Evolutionary conservation across 2,797 vertebrate species (phyloP), one percentile per base, ranked within the genome.

Genomic region (Brotula barbata): DNA sequence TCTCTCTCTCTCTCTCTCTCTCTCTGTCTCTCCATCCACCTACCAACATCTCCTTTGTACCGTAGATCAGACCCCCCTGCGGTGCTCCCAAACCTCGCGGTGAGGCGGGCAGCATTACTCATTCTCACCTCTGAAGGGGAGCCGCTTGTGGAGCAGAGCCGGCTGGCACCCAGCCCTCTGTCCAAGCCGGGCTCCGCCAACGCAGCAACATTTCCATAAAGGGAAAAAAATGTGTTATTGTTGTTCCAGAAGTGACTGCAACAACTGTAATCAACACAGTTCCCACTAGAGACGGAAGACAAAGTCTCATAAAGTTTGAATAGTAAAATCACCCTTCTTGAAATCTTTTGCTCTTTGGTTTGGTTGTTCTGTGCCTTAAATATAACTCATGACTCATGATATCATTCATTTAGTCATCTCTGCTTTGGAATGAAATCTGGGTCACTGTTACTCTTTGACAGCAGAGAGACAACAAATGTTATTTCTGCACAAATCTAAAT

Each of bases 41-140:
- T 51, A 36, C 64, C 34, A 71, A 39, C 73, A 58, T 85, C 77
- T 80, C 73, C 72, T 63, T 56, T 68, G 61, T 65, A n/a, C n/a
- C n/a, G n/a, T n/a, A n/a, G n/a, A n/a, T n/a, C n/a, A 10, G 52
- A 43, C 21, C 58, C 61, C 43, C 63, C 58, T 40, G 22, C 23
- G 49, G 71, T 15, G 68, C 54, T 47, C 72, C 67, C 62, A 67
- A 31, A 58, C 73, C 75, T 80, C 20, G 69, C n/a, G 12, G 85
- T 54, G 78, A 59, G 83, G 63, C 23, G 49, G 42, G 72, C 70
- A 44, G 71, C 74, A 71, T 64, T 71, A 55, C 81, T 90, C 85
- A 86, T 88, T 85, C 69, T 87, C 86, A 83, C 84, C 85, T 88
- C 84, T 67, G 82, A 85, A 79, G 83, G 81, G 76, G 8, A 80